Evolutionary conservation across 2,888 invertebrate genomes (phyloP), one percentile per base, ranked within the genome.

Genomic region (Campoletis raptor): DNA sequence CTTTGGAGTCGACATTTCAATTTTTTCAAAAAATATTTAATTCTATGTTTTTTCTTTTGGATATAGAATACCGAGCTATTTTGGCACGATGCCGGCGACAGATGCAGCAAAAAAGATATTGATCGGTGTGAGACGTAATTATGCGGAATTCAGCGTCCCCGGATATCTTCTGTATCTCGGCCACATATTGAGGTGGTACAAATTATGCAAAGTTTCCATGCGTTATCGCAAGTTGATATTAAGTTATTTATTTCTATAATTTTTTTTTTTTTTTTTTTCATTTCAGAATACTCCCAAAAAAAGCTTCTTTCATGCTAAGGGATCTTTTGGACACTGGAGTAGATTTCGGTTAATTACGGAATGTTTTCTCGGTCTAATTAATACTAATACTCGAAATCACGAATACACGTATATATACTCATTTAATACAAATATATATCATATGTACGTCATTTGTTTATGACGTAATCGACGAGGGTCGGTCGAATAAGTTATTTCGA

Each of bases 261-360:
- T 30, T 85, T 77, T 18, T 10, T 70, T 83, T 92, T 93, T 67
- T 30, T 30, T 30, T 30, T 30, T 30, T 30, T n/a, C n/a, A n/a
- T n/a, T n/a, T n/a, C 79, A 95, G 96, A 90, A 95, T 96, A 83
- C 92, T 96, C 81, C 96, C 96, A 6, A 95, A 96, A 88, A 95
- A 95, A 86, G 96, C 96, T 52, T 96, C 96, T 2, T 95, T 95
- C 24, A 95, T 96, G 92, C 94, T 96, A 66, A 94, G 96, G 88
- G 96, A 96, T 90, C 93, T 96, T 72, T 92, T 96, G 42, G 96
- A 96, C 89, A 96, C 96, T 6, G 96, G 96, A 37, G 96, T 96
- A 52, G 96, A 96, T 94, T 96, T 96, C 93, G 96, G 95, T 81
- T 96, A 90, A 94, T 36, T 40, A 8, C 48, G 37, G 24, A 12